Evolutionary conservation across 2,888 invertebrate genomes (phyloP), one percentile per base, ranked within the genome.

Genomic region (Eristalinus sepulchralis): DNA sequence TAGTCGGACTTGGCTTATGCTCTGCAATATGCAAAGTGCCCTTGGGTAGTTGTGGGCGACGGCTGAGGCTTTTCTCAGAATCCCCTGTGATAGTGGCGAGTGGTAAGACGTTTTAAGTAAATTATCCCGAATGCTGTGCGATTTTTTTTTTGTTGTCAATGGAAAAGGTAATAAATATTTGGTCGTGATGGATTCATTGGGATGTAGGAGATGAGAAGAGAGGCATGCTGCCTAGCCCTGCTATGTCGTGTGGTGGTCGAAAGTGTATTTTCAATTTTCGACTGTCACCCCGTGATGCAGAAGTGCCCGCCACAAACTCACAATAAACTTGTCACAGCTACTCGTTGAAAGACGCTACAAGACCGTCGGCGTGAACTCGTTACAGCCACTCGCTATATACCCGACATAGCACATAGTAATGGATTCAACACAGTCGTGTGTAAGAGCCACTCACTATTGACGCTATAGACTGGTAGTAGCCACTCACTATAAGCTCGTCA

Each of bases 21-120:
- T n/a, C 53, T 71, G 64, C 59, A 59, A 78, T 57, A 78, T 78
- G 62, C 70, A 78, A 70, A 78, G 72, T 72, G 72, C 31, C 22
- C 53, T 31, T 8, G 13, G 22, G 72, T 20, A 47, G 27, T 17
- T 39, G 33, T 53, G 53, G 72, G 53, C 13, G 72, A 47, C 17
- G 6, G 17, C 47, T 17, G 8, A 47, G 47, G 47, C 10, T 60
- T 70, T 71, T 22, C 5, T 9, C 20, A 20, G 17, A 17, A 39
- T 39, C 39, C 11, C 13, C 39, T 39, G 8, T n/a, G 59, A 22
- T 9, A 70, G 66, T 13, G 24, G 31, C 22, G 39, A 36, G 39
- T 47, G 47, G 27, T 47, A 17, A 47, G 47, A 47, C 66, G 39
- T 47, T 66, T 47, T 27, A 27, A 36, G 64, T 64, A 36, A 64